Evolutionary conservation across 2,797 vertebrate species (phyloP).

Genomic region (Uromys caudimaculatus): DNA sequence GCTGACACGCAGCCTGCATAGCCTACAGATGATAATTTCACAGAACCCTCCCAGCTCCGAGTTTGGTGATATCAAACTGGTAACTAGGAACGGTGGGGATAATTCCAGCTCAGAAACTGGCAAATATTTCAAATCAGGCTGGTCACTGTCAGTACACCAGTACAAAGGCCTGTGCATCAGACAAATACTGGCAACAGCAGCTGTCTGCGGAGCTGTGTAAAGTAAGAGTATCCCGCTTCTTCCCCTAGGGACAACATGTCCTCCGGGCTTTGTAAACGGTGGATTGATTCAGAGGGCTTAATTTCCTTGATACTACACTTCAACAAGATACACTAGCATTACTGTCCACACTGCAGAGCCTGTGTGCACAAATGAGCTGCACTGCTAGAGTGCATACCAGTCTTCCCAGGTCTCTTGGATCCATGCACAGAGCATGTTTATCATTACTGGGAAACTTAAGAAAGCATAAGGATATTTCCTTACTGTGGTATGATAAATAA

Average conservation of each 20-base stretch:
- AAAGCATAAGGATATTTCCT: constrained; percentile 27
- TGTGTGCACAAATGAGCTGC: neutral
- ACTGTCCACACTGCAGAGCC: neutral
- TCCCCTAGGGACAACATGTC: neutral
- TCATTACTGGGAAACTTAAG: neutral
- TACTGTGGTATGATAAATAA: neutral
- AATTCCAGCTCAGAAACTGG: neutral
- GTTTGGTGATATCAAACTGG: neutral
- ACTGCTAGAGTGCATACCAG: neutral
- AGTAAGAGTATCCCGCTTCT: neutral
- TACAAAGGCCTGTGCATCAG: neutral
- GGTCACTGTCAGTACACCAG: neutral
- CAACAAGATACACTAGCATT: neutral
- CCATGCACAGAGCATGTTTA: neutral
- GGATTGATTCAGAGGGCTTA: neutral
- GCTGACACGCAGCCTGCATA: neutral
- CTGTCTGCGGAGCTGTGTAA: neutral
- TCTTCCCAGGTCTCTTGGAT: neutral
- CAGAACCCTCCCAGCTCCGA: neutral
- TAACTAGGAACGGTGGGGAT: neutral
- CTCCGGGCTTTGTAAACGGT: neutral
- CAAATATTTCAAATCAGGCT: neutral
- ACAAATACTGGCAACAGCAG: neutral
- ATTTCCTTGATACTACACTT: neutral
- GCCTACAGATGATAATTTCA: no score